Conservation (phyloP, 2,888 invertebrate species). For the Ormyrus nitidulus region DNA sequence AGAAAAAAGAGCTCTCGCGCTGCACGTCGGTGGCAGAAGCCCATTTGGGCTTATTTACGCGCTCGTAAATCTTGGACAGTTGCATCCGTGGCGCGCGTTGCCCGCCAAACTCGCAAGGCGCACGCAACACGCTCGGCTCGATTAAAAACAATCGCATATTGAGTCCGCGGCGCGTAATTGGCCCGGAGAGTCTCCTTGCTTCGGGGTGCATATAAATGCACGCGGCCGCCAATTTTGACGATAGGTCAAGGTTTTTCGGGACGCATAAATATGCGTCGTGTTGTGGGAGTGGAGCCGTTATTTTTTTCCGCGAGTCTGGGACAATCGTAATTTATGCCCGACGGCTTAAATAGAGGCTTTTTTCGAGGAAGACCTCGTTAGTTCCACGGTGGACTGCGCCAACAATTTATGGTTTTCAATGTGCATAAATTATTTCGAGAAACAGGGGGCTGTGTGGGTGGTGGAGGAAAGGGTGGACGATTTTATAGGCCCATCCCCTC, state of each 20-base stretch:
- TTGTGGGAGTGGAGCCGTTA: too few relatives aligned
- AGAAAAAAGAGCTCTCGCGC: neutral
- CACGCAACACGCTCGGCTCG: neutral
- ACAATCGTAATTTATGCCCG: too few relatives aligned
- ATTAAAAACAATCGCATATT: conserved; percentile 45
- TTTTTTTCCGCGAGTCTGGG: neutral
- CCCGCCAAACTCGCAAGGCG: conserved; percentile 34
- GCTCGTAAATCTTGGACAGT: conserved; percentile 64
- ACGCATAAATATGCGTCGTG: neutral
- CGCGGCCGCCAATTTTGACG: too few relatives aligned
- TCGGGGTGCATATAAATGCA: too few relatives aligned
- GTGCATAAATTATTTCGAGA: too few relatives aligned
- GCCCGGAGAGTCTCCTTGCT: neutral
- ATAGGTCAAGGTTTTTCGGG: neutral
- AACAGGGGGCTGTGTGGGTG: too few relatives aligned
- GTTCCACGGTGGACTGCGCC: too few relatives aligned
- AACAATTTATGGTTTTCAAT: too few relatives aligned
- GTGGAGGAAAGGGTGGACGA: too few relatives aligned
- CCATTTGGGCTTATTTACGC: conserved; percentile 67
- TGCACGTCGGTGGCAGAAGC: conserved; percentile 55
- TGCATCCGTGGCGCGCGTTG: conserved; percentile 7
- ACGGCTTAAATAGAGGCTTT: too few relatives aligned
- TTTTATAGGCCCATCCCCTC: too few relatives aligned
- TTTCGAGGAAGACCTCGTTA: too few relatives aligned
- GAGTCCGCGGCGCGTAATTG: conserved; percentile 14